Conservation (phyloP, 2,113 vertebrate genomes). For the Chaetodon trifascialis region DNA sequence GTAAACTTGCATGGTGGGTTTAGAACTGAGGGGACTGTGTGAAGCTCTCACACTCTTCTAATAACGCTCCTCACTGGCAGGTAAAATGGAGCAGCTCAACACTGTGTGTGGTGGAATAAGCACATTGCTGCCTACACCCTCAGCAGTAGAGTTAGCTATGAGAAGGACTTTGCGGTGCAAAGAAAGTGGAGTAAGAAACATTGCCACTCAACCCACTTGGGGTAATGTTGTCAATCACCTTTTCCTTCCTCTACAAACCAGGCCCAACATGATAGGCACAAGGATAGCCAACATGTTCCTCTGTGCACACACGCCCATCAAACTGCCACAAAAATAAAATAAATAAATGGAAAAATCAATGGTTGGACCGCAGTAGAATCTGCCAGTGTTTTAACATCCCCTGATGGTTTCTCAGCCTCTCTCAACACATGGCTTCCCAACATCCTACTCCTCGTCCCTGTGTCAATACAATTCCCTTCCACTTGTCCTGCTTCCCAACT, state of each 20-base stretch:
- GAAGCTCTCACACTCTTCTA: too few relatives aligned
- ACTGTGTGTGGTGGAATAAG: not conserved
- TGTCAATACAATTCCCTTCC: constrained; percentile 88
- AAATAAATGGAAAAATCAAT: constrained; percentile 39
- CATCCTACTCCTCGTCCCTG: constrained; percentile 77
- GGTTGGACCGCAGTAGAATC: constrained; percentile 80
- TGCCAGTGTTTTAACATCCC: constrained; percentile 77
- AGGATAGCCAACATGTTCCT: constrained; percentile 4
- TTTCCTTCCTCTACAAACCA: not conserved
- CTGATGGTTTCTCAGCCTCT: constrained; percentile 69
- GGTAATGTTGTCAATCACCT: constrained; percentile 9
- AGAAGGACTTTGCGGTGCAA: not conserved
- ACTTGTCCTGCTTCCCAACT: constrained; percentile 83
- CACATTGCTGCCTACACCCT: not conserved
- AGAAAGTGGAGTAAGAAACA: not conserved
- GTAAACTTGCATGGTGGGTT: not conserved
- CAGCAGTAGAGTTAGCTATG: not conserved
- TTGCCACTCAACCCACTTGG: not conserved
- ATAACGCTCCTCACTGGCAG: not conserved
- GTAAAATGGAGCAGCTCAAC: not conserved
- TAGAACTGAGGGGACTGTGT: too few relatives aligned
- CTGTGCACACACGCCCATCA: not conserved
- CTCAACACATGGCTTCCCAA: constrained; percentile 78
- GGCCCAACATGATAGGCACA: not conserved
- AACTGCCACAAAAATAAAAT: constrained; percentile 25